Evolutionary conservation across 2,113 vertebrate species (phyloP), one percentile per base, ranked within the genome.

Genomic region (Chaetorhynchus papuensis): DNA sequence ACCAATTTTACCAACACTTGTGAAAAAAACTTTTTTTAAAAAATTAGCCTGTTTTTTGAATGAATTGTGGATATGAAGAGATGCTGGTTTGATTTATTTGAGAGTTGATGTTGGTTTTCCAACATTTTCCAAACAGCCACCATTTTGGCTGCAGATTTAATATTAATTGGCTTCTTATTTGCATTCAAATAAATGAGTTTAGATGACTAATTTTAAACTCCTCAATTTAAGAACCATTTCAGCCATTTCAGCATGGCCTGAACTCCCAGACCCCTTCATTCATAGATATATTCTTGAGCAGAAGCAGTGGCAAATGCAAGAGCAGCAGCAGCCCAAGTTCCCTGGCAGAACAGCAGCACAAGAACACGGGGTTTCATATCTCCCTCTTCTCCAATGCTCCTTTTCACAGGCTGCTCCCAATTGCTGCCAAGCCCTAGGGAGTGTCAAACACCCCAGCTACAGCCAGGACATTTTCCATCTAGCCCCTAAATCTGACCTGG

Each of bases 331-430:
- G 15, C 12, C 15, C 37, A 41, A 14, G 28, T 17, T 16, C 15
- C 15, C 37, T 69, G 44, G 28, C 28, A n/a, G 41, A 65, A 6
- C 1, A 1, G 37, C 0, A 0, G 44, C 23, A 33, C 1, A 7
- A 69, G 37, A 21, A 72, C 4, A 2, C 1, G 0, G 14, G 18
- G 13, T 49, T 57, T 80, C 31, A 1, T 9, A 7, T 14, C 52
- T 65, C 33, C n/a, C n/a, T 41, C 26, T 30, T 68, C 49, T 63
- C 65, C 7, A 1, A 0, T 9, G 9, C 9, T 11, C 16, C 27
- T 81, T 89, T 45, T 18, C 37, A 42, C 42, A 54, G 50, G 19
- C 15, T 81, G 42, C 12, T 87, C 26, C 47, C 52, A 54, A 1
- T 10, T 35, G 18, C 39, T 20, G 5, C 60, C 2, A 1, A 66